A percentile compares a stretch with the other conserved stretches of the same genome.
These are phyloP conservation scores for Cyrtodaria siliqua DNA, from an alignment of 2,888 invertebrate genomes.

Conservation along the genomic window DNA sequence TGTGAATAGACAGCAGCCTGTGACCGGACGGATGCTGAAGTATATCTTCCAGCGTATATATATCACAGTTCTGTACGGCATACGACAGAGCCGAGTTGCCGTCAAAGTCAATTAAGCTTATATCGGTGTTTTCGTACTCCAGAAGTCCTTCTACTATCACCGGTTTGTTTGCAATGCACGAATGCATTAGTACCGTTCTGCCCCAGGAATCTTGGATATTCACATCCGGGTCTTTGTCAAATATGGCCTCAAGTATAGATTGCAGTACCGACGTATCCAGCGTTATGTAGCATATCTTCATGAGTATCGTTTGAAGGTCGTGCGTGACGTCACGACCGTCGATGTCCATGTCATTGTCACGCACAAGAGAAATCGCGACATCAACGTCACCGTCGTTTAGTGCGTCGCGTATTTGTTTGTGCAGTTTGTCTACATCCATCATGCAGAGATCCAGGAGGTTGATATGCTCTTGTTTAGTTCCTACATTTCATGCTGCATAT, in stretches of 20 bases:
- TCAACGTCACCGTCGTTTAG: slow-evolving; percentile 54
- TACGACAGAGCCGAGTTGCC: slow-evolving; percentile 76
- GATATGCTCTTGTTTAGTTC: background rate
- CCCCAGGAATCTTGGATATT: slow-evolving; percentile 75
- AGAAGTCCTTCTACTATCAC: slow-evolving; percentile 66
- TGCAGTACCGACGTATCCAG: slow-evolving; percentile 49
- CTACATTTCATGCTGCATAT: too few relatives aligned
- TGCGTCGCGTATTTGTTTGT: slow-evolving; percentile 41
- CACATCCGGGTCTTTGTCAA: slow-evolving; percentile 66
- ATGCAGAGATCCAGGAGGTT: slow-evolving; percentile 5
- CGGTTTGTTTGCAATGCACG: slow-evolving; percentile 72
- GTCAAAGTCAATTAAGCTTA: slow-evolving; percentile 71
- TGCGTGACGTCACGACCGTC: slow-evolving; percentile 74
- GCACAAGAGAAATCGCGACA: slow-evolving; percentile 51
- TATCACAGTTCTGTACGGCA: slow-evolving; percentile 69
- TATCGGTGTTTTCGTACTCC: slow-evolving; percentile 62
- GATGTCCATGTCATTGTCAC: slow-evolving; percentile 66
- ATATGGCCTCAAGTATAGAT: slow-evolving; percentile 59
- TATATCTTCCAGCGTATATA: slow-evolving; percentile 65
- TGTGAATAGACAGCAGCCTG: slow-evolving; percentile 42
- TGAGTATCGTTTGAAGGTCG: slow-evolving; percentile 75
- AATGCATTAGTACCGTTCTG: slow-evolving; percentile 76
- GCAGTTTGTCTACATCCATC: slow-evolving; percentile 32
- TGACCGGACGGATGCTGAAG: slow-evolving; percentile 61
- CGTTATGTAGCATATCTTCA: slow-evolving; percentile 75